Evolutionary conservation across 2,797 vertebrate genomes (phyloP).

Genomic region (Zalophus californianus): DNA sequence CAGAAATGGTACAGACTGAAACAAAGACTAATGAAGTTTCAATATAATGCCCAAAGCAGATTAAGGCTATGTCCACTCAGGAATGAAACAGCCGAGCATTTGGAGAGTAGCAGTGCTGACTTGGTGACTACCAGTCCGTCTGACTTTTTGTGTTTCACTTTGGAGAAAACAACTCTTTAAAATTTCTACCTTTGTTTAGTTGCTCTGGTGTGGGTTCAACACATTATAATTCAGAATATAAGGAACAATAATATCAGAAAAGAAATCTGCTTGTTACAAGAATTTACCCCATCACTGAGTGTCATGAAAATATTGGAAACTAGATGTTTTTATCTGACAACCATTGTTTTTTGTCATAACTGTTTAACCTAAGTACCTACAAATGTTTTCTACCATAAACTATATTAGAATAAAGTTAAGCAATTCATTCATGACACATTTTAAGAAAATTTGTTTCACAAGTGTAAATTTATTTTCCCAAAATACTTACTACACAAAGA

Average conservation of each 20-base stretch:
- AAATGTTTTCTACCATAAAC: not conserved
- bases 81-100: conserved; percentile 41
- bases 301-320: not conserved
- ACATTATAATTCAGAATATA: not conserved
- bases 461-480: conserved; percentile 4
- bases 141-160: not conserved
- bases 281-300: not conserved
- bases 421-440: not conserved
- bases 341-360: not conserved
- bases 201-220: not conserved
- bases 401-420: conserved; percentile 37
- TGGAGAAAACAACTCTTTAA: not conserved
- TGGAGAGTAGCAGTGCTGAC: not conserved
- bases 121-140: not conserved
- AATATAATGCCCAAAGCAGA: conserved; percentile 39
- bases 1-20: conserved; percentile 48
- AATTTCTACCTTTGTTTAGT: not conserved
- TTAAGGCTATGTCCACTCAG: not conserved
- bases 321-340: conserved; percentile 7
- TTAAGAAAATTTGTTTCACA: not conserved
- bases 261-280: not conserved
- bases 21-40: conserved; percentile 67
- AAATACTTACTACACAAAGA: conserved; percentile 48
- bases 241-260: not conserved
- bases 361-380: not conserved